Base-by-base conservation (phyloP, 2,888 invertebrate genomes). In the Cerceris ruficornis region DNA sequence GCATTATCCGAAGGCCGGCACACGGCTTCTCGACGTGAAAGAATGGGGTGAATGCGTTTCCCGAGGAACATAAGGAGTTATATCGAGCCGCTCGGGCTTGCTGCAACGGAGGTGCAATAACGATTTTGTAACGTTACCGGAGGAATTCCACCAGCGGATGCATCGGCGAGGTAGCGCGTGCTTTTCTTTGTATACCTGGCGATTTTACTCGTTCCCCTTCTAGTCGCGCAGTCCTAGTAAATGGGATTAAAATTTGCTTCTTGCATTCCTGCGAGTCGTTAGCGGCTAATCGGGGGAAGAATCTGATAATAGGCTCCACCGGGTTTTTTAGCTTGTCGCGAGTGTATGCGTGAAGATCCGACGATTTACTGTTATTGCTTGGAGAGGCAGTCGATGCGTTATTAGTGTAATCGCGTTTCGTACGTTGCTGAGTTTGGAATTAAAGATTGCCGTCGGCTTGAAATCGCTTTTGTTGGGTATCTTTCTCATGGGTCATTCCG, bases 1-100 rank as follows among this genome's bases (percentile, higher is more conserved):
- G 73, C 74, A 75, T 83, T 75, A 75, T 72, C n/a, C 74, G 83
- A 82, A 82, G 83, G 82, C 80, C 76, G 14, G 14, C 62, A 15
- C 50, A 41, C 50, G 71, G 64, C 57, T 69, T 72, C 65, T 55
- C 57, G 66, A 15, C 49, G 62, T 41, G 55, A 75, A 71, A 67
- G 70, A 78, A 78, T 57, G 61, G 77, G 78, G 77, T 66, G 68
- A 72, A 77, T 65, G 77, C 65, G 78, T 77, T 77, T 77, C 55
- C 76, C 68, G 57, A 68, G 46, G 39, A 65, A 58, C 57, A 28
- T 28, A 43, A 69, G 55, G 55, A 17, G 28, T 55, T 7, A 13
- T 14, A 7, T 52, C 52, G 13, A 52, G 14, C n/a, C 13, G 52
- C 7, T 52, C 52, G 0, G 14, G 13, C 14, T 14, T n/a, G 14